Base-by-base conservation (phyloP, 2,888 invertebrate species). In the Aspidiotus destructor region DNA sequence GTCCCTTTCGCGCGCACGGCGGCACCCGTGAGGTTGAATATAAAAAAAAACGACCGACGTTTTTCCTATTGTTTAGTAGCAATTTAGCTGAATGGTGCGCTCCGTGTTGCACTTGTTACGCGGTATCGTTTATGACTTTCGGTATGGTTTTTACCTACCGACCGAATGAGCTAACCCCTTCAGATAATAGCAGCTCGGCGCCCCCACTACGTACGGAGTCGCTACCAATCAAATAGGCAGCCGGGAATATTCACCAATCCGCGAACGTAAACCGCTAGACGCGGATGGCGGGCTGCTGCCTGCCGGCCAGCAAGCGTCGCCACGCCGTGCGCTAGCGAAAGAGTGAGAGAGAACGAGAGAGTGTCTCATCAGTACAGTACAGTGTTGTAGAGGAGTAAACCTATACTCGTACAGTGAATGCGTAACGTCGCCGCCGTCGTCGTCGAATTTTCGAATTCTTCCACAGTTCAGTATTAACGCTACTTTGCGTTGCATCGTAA, bases 81-180 rank as follows among this genome's bases (percentile, higher is more conserved):
- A 67, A 67, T 67, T 67, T 67, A 67, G 58, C 63, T 63, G 63
- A 63, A 63, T 63, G 63, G 63, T 54, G 63, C 63, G 63, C 63
- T 63, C 54, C 58, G 67, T 67, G 67, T 67, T 67, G 67, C 67
- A 67, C 67, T 67, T 67, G 67, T 67, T 67, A 67, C 67, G 67
- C 67, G 67, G 67, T 67, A 67, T 67, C 67, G 67, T 67, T 67
- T 67, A 67, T 67, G 67, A 67, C 67, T 67, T 67, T 67, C 67
- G 60, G 67, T 67, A 67, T 67, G 67, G 67, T 67, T 67, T 67
- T 67, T 67, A 67, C 67, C 67, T 67, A 67, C 67, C 60, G 63
- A 63, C 63, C 63, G 63, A 63, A 63, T 63, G 63, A 52, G 63
- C 63, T 63, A 63, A 63, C 63, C 63, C 63, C 63, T 63, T 63